Evolutionary conservation across 2,888 invertebrate genomes (phyloP), one percentile per base, ranked within the genome.

Genomic region (Microchrysa polita): DNA sequence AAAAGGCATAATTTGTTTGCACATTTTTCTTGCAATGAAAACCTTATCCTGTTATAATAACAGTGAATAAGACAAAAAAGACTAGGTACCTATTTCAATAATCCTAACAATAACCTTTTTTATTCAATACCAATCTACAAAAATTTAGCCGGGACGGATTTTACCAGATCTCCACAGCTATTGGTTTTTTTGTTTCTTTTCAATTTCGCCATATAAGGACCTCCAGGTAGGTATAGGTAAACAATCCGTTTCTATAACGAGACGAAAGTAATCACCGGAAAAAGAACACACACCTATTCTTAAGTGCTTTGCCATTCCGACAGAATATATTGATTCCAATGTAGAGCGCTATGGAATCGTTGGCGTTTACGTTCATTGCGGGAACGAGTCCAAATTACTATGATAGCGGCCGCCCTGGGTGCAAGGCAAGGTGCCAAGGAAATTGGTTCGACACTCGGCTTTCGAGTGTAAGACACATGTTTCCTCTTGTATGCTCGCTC

Each of bases 381-480:
- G 20, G 14, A 48, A 48, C 5, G 23, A 44, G 9, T 14, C 18
- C 23, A 52, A 12, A 55, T 20, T 55, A 34, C 27, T 34, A 34
- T 34, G 4, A 34, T 34, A 34, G 27, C 27, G 4, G 27, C 27
- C 27, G n/a, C n/a, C n/a, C n/a, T n/a, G n/a, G n/a, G n/a, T 34
- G 27, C 27, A 34, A 34, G 27, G 27, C 27, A 34, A 34, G 55
- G 12, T 69, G 55, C 69, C 42, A 23, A 57, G 40, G 40, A 57
- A 69, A 57, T 69, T 40, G 69, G 16, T 42, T 34, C 44, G 1
- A 53, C n/a, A 27, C 18, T n/a, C 27, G 14, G 27, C 57, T n/a
- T n/a, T 40, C 34, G 55, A n/a, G 20, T 40, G 69, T 53, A 18
- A 57, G 42, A 69, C 57, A 69, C 69, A 55, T 69, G 69, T 55